phyloP scores from a whole-genome alignment of 1,140 invertebrate genomes.

The Brachionus paranguensis region DNA sequence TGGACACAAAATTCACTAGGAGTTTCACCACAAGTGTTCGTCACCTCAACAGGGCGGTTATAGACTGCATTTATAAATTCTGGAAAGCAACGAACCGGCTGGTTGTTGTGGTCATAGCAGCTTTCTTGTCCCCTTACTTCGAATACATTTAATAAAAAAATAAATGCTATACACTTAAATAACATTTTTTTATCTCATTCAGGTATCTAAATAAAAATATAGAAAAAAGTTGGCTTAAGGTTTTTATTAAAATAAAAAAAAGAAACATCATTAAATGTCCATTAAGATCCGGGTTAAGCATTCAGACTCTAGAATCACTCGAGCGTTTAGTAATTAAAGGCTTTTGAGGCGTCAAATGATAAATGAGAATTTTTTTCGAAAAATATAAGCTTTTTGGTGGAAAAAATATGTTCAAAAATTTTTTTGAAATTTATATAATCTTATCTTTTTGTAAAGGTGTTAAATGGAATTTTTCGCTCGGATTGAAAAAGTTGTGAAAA shows the following conservation, averaged over 20 bases:
- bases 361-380: background rate
- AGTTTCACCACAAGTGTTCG: conserved; percentile 82
- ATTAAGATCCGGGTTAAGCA: background rate
- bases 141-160: background rate
- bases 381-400: background rate
- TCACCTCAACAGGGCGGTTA: conserved; percentile 75
- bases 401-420: background rate
- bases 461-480: conserved; percentile 12
- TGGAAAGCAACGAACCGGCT: conserved; percentile 78
- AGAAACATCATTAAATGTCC: background rate
- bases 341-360: background rate
- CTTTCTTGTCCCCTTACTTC: background rate
- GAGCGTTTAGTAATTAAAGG: background rate
- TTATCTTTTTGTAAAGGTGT: conserved; percentile 1
- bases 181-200: background rate
- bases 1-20: conserved; percentile 34
- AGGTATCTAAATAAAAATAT: background rate
- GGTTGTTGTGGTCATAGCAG: conserved; percentile 57
- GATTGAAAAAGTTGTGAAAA: conserved; percentile 26
- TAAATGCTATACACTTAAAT: background rate
- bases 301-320: background rate
- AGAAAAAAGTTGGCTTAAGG: background rate
- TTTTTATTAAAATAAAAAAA: background rate
- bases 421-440: conserved; percentile 14
- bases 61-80: conserved; percentile 94